These are phyloP conservation scores for Stenchaetothrips biformis DNA, from an alignment of 2,888 invertebrate genomes.

Conservation along the genomic window DNA sequence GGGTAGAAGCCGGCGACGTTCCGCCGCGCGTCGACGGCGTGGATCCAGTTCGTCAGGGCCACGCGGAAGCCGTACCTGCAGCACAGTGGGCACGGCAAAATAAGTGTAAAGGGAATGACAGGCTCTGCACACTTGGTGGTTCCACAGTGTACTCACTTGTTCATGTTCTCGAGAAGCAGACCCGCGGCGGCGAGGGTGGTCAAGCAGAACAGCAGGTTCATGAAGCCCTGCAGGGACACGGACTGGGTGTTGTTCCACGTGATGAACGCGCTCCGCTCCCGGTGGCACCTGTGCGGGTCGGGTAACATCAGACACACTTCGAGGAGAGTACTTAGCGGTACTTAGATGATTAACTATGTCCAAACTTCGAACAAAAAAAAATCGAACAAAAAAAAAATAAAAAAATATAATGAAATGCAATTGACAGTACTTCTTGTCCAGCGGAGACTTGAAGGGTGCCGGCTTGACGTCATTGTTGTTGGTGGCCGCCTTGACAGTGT, in stretches of 20 bases:
- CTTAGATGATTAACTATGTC: too few species aligned
- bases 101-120: neutral
- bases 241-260: neutral
- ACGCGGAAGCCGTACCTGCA: neutral
- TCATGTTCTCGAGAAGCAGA: neutral
- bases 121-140: neutral
- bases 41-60: neutral
- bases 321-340: neutral
- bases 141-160: too few species aligned
- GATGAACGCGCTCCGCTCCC: neutral
- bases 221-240: neutral
- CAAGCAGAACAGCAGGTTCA: constrained; percentile 12
- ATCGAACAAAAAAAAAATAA: neutral
- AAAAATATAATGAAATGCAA: neutral
- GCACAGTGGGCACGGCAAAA: neutral
- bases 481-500: neutral
- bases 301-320: neutral
- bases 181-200: neutral
- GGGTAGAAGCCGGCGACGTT: neutral
- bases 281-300: neutral
- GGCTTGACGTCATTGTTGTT: neutral
- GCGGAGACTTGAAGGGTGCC: neutral
- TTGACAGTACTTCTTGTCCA: neutral
- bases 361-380: too few species aligned
- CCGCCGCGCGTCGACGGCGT: neutral